Conservation (phyloP, 1,140 invertebrate genomes). For the Vanessa tameamea region DNA sequence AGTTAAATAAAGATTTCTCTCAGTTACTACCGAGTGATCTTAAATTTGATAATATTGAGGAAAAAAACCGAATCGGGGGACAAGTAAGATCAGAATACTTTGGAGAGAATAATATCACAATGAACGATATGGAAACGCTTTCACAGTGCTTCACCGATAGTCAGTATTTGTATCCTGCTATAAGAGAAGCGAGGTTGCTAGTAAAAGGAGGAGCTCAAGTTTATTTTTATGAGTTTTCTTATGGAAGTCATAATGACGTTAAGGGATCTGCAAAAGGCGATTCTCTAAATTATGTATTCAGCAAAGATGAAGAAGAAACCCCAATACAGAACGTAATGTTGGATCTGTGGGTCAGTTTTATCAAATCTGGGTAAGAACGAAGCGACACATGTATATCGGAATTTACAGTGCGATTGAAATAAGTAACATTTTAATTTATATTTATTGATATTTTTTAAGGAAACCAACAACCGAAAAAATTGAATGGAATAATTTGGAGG, state of each 20-base stretch:
- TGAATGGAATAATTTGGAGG: slow-evolving; percentile 44
- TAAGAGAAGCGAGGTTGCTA: slow-evolving; percentile 51
- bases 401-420: not conserved
- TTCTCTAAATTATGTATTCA: slow-evolving; percentile 53
- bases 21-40: slow-evolving; percentile 58
- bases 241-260: slow-evolving; percentile 22
- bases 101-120: slow-evolving; percentile 41
- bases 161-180: slow-evolving; percentile 51
- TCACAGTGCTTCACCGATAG: slow-evolving; percentile 55
- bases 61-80: slow-evolving; percentile 37
- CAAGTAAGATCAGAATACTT: slow-evolving; percentile 56
- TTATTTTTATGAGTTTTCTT: slow-evolving; percentile 65
- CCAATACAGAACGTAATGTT: slow-evolving; percentile 35
- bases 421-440: not conserved
- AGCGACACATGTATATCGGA: not conserved
- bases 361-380: slow-evolving; percentile 53
- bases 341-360: slow-evolving; percentile 55
- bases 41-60: slow-evolving; percentile 37
- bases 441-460: slow-evolving; percentile 31
- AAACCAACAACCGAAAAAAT: slow-evolving; percentile 43
- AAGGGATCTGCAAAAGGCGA: slow-evolving; percentile 52
- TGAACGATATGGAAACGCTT: slow-evolving; percentile 38
- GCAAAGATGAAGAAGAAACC: slow-evolving; percentile 33
- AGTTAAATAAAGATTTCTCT: slow-evolving; percentile 47
- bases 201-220: slow-evolving; percentile 49